Evolutionary conservation across 2,888 invertebrate species (phyloP), one percentile per base, ranked within the genome.

Genomic region (Leucozona laternaria): DNA sequence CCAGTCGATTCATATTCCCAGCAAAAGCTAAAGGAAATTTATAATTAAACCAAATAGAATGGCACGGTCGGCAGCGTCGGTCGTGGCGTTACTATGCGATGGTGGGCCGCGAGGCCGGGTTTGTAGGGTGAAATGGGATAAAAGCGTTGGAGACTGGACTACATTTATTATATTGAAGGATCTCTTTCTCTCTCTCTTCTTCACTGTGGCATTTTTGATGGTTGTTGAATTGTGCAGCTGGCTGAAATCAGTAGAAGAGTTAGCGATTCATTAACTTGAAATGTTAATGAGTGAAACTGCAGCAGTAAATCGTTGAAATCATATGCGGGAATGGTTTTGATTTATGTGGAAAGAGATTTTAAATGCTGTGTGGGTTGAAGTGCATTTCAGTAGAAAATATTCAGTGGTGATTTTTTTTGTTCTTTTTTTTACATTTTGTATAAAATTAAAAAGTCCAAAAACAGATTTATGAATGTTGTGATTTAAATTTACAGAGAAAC

Each of bases 241-340:
- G 68, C 57, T 68, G 17, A 62, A 68, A 68, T 58, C 68, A 20
- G 48, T 40, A 25, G 48, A 31, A 31, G 28, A 62, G 45, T 62
- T 66, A 40, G 58, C 53, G 45, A 68, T 68, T 80, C 75, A 80
- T 80, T 80, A 75, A 75, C 60, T 60, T 60, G 43, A 53, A 79
- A 73, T 79, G 73, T 73, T 60, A 73, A 73, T 73, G 79, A 68
- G 73, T 50, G 64, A 66, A 73, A 50, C 43, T 68, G 73, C 66
- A 73, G 73, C 66, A 73, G 45, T 70, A 68, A 78, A 78, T 78
- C 53, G 15, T 60, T 22, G 43, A 37, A 62, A 48, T 58, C 66
- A 77, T 57, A 57, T 68, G 76, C 45, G 37, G 34, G 57, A 68
- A 25, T 37, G 58, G 37, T 55, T 77, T 68, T 78, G 70, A 78